These are phyloP conservation scores for Bryconaethiops microstoma DNA, from an alignment of 2,797 vertebrate species.

Conservation along the genomic window DNA sequence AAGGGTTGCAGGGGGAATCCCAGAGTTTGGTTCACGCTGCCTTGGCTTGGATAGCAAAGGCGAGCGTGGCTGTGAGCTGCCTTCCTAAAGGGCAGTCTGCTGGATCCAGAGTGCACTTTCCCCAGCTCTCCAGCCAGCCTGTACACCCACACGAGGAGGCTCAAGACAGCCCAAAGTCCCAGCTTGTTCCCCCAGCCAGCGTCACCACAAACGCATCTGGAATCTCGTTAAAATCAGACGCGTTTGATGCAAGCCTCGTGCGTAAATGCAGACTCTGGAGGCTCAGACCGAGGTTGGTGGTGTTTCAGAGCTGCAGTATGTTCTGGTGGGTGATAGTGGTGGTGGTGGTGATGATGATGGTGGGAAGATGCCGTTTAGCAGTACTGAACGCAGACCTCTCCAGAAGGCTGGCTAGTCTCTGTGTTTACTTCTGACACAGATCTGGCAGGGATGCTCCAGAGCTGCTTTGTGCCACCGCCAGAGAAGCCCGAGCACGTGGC, in stretches of 20 bases:
- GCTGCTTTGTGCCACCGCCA: conserved; percentile 41
- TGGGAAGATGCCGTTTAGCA: too few species aligned
- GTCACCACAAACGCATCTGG: conserved; percentile 12
- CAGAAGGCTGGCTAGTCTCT: background rate
- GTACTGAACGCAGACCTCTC: background rate
- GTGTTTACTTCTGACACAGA: conserved; percentile 28
- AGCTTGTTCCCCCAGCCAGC: too few species aligned
- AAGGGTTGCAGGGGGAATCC: conserved; percentile 21
- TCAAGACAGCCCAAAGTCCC: background rate
- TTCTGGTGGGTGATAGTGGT: background rate
- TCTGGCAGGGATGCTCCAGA: conserved; percentile 18
- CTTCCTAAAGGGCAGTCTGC: background rate
- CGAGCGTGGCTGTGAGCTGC: background rate
- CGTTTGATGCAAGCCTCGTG: background rate
- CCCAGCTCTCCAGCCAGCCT: background rate
- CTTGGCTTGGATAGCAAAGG: background rate
- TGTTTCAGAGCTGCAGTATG: background rate
- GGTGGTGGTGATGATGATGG: background rate
- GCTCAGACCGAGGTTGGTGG: background rate
- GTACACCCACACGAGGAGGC: background rate
- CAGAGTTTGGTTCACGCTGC: conserved; percentile 27
- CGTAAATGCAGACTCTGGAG: background rate
- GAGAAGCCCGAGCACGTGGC: conserved; percentile 79
- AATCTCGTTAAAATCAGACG: background rate
- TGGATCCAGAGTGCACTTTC: background rate